A percentile compares a stretch with the other conserved stretches of the same genome.
phyloP scores from a whole-genome alignment of 2,888 invertebrate genomes.

The Glaucopsyche alexis region DNA sequence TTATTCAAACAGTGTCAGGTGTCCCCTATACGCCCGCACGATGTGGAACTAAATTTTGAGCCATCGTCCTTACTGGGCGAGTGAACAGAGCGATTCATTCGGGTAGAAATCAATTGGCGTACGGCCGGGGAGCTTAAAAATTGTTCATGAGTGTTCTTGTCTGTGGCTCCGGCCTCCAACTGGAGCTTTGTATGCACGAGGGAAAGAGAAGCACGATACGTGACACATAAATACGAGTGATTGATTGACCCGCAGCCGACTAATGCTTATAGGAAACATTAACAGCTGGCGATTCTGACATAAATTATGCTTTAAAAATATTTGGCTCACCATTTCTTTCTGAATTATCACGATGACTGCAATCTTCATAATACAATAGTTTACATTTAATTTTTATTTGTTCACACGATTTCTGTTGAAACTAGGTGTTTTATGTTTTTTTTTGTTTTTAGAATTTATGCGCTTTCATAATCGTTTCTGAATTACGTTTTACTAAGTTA shows the following conservation, averaged over 20 bases:
- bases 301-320: slow-evolving; percentile 46
- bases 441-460: neutral
- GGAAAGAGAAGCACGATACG: slow-evolving; percentile 62
- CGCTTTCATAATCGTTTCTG: neutral
- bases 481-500: no score
- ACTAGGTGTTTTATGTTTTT: neutral
- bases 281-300: slow-evolving; percentile 67
- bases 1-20: slow-evolving; percentile 72
- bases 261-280: slow-evolving; percentile 71
- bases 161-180: slow-evolving; percentile 51
- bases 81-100: slow-evolving; percentile 39
- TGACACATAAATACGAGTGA: slow-evolving; percentile 75
- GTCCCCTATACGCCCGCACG: slow-evolving; percentile 59
- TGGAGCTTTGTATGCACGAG: slow-evolving; percentile 48
- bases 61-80: slow-evolving; percentile 44
- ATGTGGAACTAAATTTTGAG: slow-evolving; percentile 50
- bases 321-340: slow-evolving; percentile 43
- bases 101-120: slow-evolving; percentile 21
- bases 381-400: slow-evolving; percentile 21
- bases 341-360: slow-evolving; percentile 18
- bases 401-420: slow-evolving; percentile 6
- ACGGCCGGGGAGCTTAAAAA: slow-evolving; percentile 8
- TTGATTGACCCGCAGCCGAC: slow-evolving; percentile 75
- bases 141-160: slow-evolving; percentile 34
- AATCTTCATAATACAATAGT: slow-evolving; percentile 35